Evolutionary conservation across 2,888 invertebrate genomes (phyloP), one percentile per base, ranked within the genome.

Genomic region (Ophion obscuratus): DNA sequence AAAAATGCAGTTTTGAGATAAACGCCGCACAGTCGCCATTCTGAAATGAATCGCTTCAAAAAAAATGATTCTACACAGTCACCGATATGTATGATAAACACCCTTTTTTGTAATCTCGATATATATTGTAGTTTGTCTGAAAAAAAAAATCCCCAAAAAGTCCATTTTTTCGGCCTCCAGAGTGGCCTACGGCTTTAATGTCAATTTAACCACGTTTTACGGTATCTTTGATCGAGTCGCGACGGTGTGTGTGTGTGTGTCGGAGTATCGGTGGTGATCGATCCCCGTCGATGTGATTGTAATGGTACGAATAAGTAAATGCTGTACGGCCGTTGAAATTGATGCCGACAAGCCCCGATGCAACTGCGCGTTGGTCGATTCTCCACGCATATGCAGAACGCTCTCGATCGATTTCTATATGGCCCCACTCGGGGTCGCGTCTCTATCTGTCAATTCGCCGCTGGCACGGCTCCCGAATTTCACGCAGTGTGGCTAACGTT

Each of bases 231-330:
- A 36, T 44, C 53, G 27, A 66, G 7, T 64, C 40, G 27, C 10
- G 53, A 64, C 10, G n/a, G 27, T 9, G 59, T 2, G 31, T 17
- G 59, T 2, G 31, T 17, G 31, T 17, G 67, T 66, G 24, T 59
- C 20, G 47, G 4, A 59, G 53, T n/a, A 68, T 20, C 36, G 68
- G 10, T 74, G 59, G 71, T 73, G 80, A 83, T 44, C 53, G 76
- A 83, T 80, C n/a, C 71, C 80, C 76, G 85, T 80, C 83, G 85
- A 83, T 80, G 76, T 67, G 79, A 85, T 85, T 83, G 83, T 83
- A 83, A 85, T 80, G 83, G 76, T 76, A 67, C 74, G 67, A 66
- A 71, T 73, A 76, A 73, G 67, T 70, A 76, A 64, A 79, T 73
- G 80, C 77, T 83, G 67, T 77, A 73, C 71, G 70, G 66, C 47